Conservation (phyloP, 2,888 invertebrate species). For the Seladonia tumulorum region DNA sequence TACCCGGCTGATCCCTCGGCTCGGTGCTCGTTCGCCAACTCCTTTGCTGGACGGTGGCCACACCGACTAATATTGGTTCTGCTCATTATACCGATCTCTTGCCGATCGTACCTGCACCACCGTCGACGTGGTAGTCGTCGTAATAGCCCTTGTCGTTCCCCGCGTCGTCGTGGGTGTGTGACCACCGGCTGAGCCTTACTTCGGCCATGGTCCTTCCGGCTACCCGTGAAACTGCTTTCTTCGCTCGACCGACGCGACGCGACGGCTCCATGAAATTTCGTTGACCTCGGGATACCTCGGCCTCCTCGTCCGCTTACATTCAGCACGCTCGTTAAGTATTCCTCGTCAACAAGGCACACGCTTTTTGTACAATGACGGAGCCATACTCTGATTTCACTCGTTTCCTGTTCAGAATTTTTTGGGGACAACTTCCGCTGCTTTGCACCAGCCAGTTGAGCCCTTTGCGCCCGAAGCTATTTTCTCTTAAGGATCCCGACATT, state of each 20-base stretch:
- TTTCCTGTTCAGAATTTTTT: neutral
- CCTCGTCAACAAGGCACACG: neutral
- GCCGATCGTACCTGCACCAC: slow-evolving; percentile 67
- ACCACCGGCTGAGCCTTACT: slow-evolving; percentile 64
- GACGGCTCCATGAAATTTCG: neutral
- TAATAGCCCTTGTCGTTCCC: slow-evolving; percentile 59
- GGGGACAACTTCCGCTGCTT: no score
- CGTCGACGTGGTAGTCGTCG: slow-evolving; percentile 57
- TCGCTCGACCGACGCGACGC: slow-evolving; percentile 21
- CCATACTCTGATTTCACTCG: no score
- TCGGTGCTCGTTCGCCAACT: slow-evolving; percentile 67
- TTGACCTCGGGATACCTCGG: neutral
- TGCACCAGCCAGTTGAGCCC: no score
- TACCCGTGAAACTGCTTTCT: slow-evolving; percentile 46
- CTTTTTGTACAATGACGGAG: neutral
- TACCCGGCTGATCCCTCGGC: slow-evolving; percentile 72
- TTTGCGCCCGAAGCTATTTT: no score
- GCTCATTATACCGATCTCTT: slow-evolving; percentile 74
- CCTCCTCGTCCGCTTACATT: neutral
- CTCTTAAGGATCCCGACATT: no score
- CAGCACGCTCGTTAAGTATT: neutral
- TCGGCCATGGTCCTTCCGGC: slow-evolving; percentile 52
- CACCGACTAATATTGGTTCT: slow-evolving; percentile 76
- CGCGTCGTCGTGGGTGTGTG: slow-evolving; percentile 70
- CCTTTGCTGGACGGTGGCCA: slow-evolving; percentile 70